These are phyloP conservation scores for Littorina saxatilis DNA, from an alignment of 1,140 invertebrate species.

Conservation along the genomic window DNA sequence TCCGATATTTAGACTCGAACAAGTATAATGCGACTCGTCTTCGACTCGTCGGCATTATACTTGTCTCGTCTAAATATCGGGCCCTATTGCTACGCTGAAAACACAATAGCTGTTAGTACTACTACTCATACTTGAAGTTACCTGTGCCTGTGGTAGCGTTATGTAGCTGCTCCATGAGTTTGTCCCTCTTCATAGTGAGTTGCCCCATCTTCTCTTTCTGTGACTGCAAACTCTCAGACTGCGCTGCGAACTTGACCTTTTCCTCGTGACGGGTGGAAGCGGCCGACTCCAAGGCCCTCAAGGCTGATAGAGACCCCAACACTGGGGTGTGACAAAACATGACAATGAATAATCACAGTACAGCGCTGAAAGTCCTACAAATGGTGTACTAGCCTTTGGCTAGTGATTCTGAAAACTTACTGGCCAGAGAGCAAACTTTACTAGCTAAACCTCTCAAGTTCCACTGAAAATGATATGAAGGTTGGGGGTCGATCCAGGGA, in stretches of 20 bases:
- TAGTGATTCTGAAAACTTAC: not conserved
- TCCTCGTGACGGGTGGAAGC: not conserved
- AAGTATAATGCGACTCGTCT: too few relatives aligned
- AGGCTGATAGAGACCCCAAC: conserved; percentile 30
- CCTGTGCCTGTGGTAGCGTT: not conserved
- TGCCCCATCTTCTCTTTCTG: not conserved
- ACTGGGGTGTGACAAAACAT: not conserved
- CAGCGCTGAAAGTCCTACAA: too few relatives aligned
- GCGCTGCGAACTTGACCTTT: not conserved
- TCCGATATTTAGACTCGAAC: too few relatives aligned
- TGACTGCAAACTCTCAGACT: not conserved
- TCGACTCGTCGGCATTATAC: too few relatives aligned
- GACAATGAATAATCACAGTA: not conserved
- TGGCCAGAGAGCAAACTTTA: not conserved
- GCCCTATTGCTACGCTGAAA: too few relatives aligned
- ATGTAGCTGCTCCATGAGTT: conserved; percentile 9
- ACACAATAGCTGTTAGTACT: too few relatives aligned
- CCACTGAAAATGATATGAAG: too few relatives aligned
- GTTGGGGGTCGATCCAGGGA: too few relatives aligned
- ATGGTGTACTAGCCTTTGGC: too few relatives aligned
- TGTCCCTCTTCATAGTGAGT: conserved; percentile 14
- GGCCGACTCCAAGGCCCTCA: conserved; percentile 15
- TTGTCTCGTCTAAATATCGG: too few relatives aligned
- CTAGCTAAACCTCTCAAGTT: not conserved
- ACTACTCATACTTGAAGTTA: too few relatives aligned